phyloP scores from a whole-genome alignment of 2,888 invertebrate species.

The Hoplodrina ambigua region DNA sequence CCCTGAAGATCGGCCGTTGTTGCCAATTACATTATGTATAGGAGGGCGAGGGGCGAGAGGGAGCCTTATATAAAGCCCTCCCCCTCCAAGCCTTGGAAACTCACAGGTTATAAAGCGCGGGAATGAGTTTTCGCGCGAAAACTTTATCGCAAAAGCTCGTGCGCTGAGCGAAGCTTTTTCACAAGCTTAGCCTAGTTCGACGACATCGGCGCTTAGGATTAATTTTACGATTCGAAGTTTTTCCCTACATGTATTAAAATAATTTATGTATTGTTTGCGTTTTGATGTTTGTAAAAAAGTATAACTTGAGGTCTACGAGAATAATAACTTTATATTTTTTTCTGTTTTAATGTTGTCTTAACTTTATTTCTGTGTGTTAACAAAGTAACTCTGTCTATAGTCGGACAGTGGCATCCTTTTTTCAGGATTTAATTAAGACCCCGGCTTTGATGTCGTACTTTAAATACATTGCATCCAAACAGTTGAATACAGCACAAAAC shows the following conservation, averaged over 20 bases:
- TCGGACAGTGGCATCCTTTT: conserved; percentile 23
- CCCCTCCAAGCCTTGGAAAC: conserved; percentile 77
- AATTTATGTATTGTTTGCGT: conserved; percentile 22
- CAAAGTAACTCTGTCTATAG: not conserved
- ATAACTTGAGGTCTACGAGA: not conserved
- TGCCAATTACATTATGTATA: conserved; percentile 82
- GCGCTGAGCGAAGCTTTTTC: conserved; percentile 75
- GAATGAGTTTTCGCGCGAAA: conserved; percentile 88
- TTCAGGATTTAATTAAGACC: conserved; percentile 54
- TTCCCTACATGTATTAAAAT: conserved; percentile 36
- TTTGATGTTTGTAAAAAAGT: not conserved
- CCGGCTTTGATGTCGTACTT: conserved; percentile 36
- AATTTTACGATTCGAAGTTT: conserved; percentile 55
- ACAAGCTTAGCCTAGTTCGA: conserved; percentile 73
- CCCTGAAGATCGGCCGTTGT: conserved; percentile 69
- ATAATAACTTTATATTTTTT: not conserved
- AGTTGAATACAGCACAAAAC: conserved; percentile 75
- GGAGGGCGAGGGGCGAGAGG: conserved; percentile 66
- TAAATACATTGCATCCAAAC: conserved; percentile 57
- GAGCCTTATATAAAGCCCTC: conserved; percentile 75
- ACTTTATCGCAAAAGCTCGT: conserved; percentile 81
- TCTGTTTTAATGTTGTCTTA: not conserved
- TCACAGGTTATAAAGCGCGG: conserved; percentile 86
- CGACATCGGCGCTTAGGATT: conserved; percentile 61
- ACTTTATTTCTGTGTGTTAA: not conserved